Evolutionary conservation across 2,888 invertebrate genomes (phyloP).

Genomic region (Melikaiella ostensackeni): DNA sequence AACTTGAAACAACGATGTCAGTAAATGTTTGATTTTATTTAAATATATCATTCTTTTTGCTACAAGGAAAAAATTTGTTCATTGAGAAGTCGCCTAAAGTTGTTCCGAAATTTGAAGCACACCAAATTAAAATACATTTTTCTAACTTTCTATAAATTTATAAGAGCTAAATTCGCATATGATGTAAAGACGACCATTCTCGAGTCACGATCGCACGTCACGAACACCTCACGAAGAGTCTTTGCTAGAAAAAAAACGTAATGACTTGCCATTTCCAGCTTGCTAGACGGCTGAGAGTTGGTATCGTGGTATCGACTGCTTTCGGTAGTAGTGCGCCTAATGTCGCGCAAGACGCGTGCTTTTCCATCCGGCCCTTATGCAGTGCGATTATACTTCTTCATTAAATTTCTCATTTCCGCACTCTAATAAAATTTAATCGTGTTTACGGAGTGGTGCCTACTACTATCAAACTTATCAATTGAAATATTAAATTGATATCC

Average conservation of each 20-base stretch:
- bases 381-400: not conserved
- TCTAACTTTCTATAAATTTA: not conserved
- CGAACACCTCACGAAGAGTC: not conserved
- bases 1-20: too few relatives aligned
- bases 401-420: constrained; percentile 3
- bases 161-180: not conserved
- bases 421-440: not conserved
- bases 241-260: constrained; percentile 47
- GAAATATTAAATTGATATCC: not conserved
- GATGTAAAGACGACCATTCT: constrained; percentile 43
- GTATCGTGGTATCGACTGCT: not conserved
- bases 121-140: not conserved
- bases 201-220: constrained; percentile 54
- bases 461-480: not conserved
- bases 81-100: too few relatives aligned
- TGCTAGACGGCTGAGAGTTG: not conserved
- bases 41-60: too few relatives aligned
- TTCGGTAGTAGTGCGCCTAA: not conserved
- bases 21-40: too few relatives aligned
- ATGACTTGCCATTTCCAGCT: constrained; percentile 51
- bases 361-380: not conserved
- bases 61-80: too few relatives aligned
- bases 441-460: not conserved
- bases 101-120: not conserved
- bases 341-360: constrained; percentile 21